Conservation (phyloP, 2,113 vertebrate species). For the Euleptes europaea region DNA sequence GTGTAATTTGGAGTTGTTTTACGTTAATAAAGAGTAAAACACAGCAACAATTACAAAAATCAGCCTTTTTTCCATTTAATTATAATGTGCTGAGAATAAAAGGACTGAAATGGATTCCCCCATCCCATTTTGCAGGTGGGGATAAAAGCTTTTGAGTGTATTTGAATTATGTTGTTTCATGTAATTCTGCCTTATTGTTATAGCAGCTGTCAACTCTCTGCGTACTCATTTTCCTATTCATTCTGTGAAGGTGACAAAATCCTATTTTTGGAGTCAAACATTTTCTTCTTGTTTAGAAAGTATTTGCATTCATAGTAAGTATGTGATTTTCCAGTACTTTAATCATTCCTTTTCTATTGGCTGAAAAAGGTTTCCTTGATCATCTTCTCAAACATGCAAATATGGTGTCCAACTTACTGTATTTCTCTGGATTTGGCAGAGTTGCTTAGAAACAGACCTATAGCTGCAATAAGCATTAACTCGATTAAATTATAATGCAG, state of each 20-base stretch:
- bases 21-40: constrained; percentile 16
- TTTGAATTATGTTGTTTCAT: constrained; percentile 56
- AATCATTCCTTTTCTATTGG: neutral
- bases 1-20: constrained; percentile 18
- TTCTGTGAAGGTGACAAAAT: constrained; percentile 50
- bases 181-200: constrained; percentile 62
- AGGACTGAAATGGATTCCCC: constrained; percentile 33
- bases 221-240: constrained; percentile 61
- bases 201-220: constrained; percentile 57
- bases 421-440: constrained; percentile 25
- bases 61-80: constrained; percentile 57
- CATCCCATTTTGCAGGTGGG: constrained; percentile 55
- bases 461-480: neutral
- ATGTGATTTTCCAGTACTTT: neutral
- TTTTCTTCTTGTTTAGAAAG: neutral
- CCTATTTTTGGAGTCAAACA: constrained; percentile 60
- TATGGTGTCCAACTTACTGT: neutral
- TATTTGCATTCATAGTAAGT: neutral
- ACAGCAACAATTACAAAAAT: constrained; percentile 46
- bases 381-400: neutral
- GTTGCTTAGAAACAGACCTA: constrained; percentile 21
- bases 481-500: constrained; percentile 79
- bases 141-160: constrained; percentile 45
- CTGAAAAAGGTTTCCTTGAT: neutral
- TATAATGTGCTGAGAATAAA: constrained; percentile 51